Evolutionary conservation across 2,888 invertebrate genomes (phyloP), one percentile per base, ranked within the genome.

Genomic region (Oxycera nigricornis): DNA sequence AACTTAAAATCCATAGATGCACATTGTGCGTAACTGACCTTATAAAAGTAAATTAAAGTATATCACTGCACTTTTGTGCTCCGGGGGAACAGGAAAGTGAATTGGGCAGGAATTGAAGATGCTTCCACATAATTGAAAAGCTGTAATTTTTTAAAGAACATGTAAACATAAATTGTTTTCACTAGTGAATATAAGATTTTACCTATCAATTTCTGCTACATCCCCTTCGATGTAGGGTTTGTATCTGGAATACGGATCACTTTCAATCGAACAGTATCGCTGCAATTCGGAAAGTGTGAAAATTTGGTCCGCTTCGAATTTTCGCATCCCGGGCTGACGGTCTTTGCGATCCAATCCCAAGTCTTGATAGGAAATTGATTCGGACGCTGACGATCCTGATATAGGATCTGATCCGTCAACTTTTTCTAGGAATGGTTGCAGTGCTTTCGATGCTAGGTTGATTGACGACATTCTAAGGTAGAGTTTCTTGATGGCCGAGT

Each of bases 151-250:
- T 50, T 9, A 55, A 1, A 1, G 3, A 24, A 22, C 4, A 24
- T 55, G 24, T 20, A 55, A 1, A 22, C 22, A 55, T 22, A 55
- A 20, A 50, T n/a, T 6, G 24, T 55, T 22, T 55, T 24, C 24
- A 46, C 46, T 2, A 14, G 17, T 6, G 17, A 50, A 50, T 50
- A 1, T 57, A 31, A 22, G 11, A 62, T 26, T 7, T 35, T 78
- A 84, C 84, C 84, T 79, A 78, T 85, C 82, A 62, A 82, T 78
- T 77, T 84, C 85, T 7, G 84, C 82, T 65, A 84, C 75, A 76
- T 82, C 81, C 7, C 82, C 81, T 76, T 84, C 84, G 22, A 84
- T 82, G 35, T 84, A 82, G n/a, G 85, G 84, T 78, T 84, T 85
- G 20, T 84, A 83, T 65, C 80, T 80, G 35, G 82, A 82, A 78